phyloP scores from a whole-genome alignment of 2,113 vertebrate genomes.

The Tetrax tetrax region DNA sequence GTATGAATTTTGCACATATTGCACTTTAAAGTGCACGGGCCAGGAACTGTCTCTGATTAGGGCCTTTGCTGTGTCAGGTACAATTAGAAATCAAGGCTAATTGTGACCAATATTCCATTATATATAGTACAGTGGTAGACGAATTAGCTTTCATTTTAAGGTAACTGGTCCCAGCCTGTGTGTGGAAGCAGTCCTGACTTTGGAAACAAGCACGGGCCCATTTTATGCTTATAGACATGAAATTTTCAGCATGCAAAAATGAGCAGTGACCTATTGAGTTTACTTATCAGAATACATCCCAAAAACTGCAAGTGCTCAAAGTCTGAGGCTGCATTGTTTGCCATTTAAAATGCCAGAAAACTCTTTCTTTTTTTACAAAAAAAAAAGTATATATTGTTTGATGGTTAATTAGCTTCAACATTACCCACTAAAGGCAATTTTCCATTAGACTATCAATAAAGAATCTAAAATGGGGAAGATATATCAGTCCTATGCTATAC shows the following conservation, averaged over 20 bases:
- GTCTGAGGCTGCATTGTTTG: not conserved
- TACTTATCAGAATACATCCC: not conserved
- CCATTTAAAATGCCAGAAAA: not conserved
- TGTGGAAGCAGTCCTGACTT: not conserved
- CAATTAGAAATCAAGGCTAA: constrained; percentile 6
- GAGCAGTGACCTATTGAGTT: not conserved
- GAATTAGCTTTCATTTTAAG: not conserved
- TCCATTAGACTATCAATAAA: not conserved
- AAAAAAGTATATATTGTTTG: not conserved
- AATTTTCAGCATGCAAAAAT: not conserved
- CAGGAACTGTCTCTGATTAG: not conserved
- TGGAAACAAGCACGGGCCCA: not conserved
- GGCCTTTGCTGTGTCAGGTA: not conserved
- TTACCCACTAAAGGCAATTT: not conserved
- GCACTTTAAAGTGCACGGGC: not conserved
- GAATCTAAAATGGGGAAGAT: not conserved
- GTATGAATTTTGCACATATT: not conserved
- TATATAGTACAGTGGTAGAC: not conserved
- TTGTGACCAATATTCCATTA: not conserved
- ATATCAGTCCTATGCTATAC: not conserved
- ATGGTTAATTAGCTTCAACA: not conserved
- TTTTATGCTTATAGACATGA: not conserved
- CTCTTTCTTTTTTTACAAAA: accelerated
- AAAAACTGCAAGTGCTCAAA: not conserved
- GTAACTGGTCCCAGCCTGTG: not conserved